phyloP scores from a whole-genome alignment of 2,888 invertebrate genomes.

The Graphium colonna region DNA sequence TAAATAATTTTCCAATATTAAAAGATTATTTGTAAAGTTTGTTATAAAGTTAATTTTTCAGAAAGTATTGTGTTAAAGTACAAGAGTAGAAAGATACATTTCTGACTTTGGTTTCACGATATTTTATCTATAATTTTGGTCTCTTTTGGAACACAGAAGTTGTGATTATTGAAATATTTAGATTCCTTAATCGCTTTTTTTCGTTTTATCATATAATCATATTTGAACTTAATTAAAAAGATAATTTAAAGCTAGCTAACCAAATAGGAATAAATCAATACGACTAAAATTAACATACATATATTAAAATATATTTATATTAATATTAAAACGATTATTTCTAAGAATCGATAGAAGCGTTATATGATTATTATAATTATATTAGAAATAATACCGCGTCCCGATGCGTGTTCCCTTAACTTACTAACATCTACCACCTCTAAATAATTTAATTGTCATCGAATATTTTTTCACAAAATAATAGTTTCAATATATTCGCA shows the following conservation, averaged over 20 bases:
- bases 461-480: slow-evolving; percentile 5
- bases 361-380: background rate
- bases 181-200: slow-evolving; percentile 7
- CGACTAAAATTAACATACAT: slow-evolving; percentile 15
- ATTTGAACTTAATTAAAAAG: slow-evolving; percentile 1
- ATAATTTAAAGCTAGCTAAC: slow-evolving; percentile 14
- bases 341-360: background rate
- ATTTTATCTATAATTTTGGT: slow-evolving; percentile 32
- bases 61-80: slow-evolving; percentile 26
- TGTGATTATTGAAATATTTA: slow-evolving; percentile 19
- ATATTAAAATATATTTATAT: slow-evolving; percentile 1
- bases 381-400: slow-evolving; percentile 31
- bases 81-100: slow-evolving; percentile 38
- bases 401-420: slow-evolving; percentile 29
- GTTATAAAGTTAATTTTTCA: background rate
- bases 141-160: slow-evolving; percentile 38
- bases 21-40: background rate
- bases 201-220: background rate
- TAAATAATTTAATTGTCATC: background rate
- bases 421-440: slow-evolving; percentile 1
- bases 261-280: slow-evolving; percentile 9
- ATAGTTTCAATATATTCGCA: background rate
- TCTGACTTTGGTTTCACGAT: slow-evolving; percentile 25
- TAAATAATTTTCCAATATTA: slow-evolving; percentile 3
- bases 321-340: background rate